phyloP scores from a whole-genome alignment of 1,140 invertebrate species.

The Rhyzopertha dominica region DNA sequence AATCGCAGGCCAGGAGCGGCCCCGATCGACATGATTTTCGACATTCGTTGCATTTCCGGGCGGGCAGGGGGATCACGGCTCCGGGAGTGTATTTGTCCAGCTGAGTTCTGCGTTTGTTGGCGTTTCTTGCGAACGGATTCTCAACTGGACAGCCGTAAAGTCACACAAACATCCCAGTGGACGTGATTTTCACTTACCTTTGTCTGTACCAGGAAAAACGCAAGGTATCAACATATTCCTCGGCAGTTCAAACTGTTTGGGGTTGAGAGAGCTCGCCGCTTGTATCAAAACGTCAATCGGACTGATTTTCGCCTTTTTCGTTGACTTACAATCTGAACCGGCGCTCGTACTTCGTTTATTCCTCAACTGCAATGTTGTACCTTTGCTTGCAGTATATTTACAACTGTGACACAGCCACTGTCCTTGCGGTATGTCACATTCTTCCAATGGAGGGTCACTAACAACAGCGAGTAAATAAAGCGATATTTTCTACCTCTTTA shows the following conservation, averaged over 20 bases:
- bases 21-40: conserved; percentile 74
- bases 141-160: conserved; percentile 15
- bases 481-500: background rate
- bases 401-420: conserved; percentile 89
- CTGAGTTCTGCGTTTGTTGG: conserved; percentile 19
- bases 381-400: conserved; percentile 39
- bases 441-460: conserved; percentile 85
- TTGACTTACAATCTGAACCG: conserved; percentile 13
- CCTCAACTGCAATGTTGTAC: conserved; percentile 12
- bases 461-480: conserved; percentile 14
- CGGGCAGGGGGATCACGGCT: conserved; percentile 54
- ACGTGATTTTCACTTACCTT: conserved; percentile 45
- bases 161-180: background rate
- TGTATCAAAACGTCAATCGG: conserved; percentile 71
- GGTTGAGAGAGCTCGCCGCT: conserved; percentile 78
- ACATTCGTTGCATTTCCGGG: conserved; percentile 78
- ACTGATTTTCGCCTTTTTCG: conserved; percentile 50
- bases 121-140: conserved; percentile 16
- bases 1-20: conserved; percentile 87
- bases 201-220: conserved; percentile 77
- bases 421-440: conserved; percentile 82
- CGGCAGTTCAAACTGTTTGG: conserved; percentile 82
- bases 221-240: conserved; percentile 70
- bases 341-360: conserved; percentile 21
- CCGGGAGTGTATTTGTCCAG: conserved; percentile 27